phyloP scores from a whole-genome alignment of 2,888 invertebrate species.

The Slavum lentiscoides region DNA sequence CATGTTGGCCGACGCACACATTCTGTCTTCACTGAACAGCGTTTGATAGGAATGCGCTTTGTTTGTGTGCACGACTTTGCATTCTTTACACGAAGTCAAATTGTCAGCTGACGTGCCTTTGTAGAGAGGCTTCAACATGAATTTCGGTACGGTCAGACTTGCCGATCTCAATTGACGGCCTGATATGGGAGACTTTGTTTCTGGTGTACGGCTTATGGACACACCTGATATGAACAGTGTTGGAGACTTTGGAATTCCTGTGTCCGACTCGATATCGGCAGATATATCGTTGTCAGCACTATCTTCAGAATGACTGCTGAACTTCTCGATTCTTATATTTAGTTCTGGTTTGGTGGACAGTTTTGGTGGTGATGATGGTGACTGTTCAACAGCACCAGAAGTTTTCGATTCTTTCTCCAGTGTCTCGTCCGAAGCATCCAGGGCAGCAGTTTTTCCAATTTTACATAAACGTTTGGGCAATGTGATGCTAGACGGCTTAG shows the following conservation, averaged over 20 bases:
- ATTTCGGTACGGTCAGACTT: conserved; percentile 61
- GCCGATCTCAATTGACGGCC: conserved; percentile 63
- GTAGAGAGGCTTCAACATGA: conserved; percentile 55
- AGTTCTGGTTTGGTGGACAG: conserved; percentile 16
- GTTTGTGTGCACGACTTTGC: conserved; percentile 45
- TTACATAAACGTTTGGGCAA: conserved; percentile 54
- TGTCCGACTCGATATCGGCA: conserved; percentile 64
- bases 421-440: conserved; percentile 54
- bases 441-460: conserved; percentile 56
- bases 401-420: conserved; percentile 41
- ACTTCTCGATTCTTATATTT: conserved; percentile 41
- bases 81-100: conserved; percentile 54
- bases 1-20: conserved; percentile 61
- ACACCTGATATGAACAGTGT: conserved; percentile 66
- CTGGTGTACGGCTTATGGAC: conserved; percentile 65
- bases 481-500: conserved; percentile 34
- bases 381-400: background rate
- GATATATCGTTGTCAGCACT: conserved; percentile 51
- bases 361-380: background rate
- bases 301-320: conserved; percentile 47
- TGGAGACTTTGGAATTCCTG: conserved; percentile 65
- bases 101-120: conserved; percentile 54
- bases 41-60: conserved; percentile 56
- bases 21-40: conserved; percentile 55
- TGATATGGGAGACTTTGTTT: conserved; percentile 62